Percentiles rank a stretch among this genome's conserved stretches.
These are phyloP conservation scores for Platichthys flesus DNA, from an alignment of 2,113 vertebrate species.

Conservation along the genomic window DNA sequence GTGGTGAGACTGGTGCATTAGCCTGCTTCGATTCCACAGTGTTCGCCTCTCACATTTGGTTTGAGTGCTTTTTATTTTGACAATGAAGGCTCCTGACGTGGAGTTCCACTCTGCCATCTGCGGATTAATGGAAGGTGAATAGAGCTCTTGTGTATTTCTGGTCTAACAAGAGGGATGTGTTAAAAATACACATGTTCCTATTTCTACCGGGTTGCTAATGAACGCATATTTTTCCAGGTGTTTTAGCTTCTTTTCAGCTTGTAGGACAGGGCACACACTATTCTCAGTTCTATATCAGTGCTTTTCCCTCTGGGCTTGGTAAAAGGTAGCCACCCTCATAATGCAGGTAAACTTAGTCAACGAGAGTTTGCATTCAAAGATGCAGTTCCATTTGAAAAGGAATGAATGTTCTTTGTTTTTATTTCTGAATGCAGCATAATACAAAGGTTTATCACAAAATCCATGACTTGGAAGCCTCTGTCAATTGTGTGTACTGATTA, in stretches of 20 bases:
- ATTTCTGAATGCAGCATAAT: not conserved
- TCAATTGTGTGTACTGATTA: not conserved
- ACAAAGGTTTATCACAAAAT: not conserved
- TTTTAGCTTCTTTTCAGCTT: not conserved
- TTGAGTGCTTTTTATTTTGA: constrained; percentile 44
- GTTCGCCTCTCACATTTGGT: not conserved
- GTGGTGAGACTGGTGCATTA: constrained; percentile 21
- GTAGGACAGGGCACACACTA: not conserved
- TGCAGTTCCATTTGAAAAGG: not conserved
- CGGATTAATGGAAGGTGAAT: not conserved
- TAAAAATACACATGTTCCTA: not conserved
- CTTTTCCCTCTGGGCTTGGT: too few relatives aligned
- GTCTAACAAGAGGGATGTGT: not conserved
- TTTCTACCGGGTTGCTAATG: not conserved
- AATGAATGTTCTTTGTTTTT: not conserved
- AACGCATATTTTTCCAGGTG: not conserved
- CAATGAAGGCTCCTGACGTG: not conserved
- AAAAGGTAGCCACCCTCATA: too few relatives aligned
- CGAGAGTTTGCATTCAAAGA: too few relatives aligned
- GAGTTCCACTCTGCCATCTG: not conserved
- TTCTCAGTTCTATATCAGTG: not conserved
- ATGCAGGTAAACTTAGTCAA: too few relatives aligned
- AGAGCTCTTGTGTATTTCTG: not conserved
- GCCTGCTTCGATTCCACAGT: not conserved
- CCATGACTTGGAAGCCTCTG: not conserved